Conservation (phyloP, 1,140 invertebrate genomes). For the Holotrichia oblita region DNA sequence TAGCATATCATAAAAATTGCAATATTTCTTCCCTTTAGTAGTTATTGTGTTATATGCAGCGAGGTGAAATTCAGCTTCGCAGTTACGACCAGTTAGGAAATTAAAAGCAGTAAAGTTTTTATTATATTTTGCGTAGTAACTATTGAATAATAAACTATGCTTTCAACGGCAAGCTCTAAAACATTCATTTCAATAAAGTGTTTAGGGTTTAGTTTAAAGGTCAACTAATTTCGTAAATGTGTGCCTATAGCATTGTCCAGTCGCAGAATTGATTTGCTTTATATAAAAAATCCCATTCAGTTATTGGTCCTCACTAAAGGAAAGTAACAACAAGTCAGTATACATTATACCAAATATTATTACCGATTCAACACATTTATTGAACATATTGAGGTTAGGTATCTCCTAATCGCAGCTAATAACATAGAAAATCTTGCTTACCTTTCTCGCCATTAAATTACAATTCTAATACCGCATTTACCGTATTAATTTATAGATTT, state of each 20-base stretch:
- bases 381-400: no score
- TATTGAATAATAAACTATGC: constrained; percentile 4
- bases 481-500: background rate
- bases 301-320: no score
- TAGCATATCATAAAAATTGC: background rate
- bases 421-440: background rate
- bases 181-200: no score
- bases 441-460: background rate
- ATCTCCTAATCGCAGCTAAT: no score
- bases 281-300: no score
- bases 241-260: no score
- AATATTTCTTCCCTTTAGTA: background rate
- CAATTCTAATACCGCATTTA: constrained; percentile 12
- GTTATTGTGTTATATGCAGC: background rate
- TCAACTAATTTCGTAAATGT: no score
- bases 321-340: no score
- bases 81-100: background rate
- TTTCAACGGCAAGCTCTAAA: background rate
- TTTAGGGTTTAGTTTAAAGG: no score
- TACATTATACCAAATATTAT: no score
- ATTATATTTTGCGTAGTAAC: background rate
- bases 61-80: background rate
- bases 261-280: no score
- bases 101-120: constrained; percentile 10
- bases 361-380: no score